A percentile compares a stretch with the other conserved stretches of the same genome.
These are phyloP conservation scores for Brachyrhaphis roseni DNA, from an alignment of 2,797 vertebrate genomes.

Conservation along the genomic window DNA sequence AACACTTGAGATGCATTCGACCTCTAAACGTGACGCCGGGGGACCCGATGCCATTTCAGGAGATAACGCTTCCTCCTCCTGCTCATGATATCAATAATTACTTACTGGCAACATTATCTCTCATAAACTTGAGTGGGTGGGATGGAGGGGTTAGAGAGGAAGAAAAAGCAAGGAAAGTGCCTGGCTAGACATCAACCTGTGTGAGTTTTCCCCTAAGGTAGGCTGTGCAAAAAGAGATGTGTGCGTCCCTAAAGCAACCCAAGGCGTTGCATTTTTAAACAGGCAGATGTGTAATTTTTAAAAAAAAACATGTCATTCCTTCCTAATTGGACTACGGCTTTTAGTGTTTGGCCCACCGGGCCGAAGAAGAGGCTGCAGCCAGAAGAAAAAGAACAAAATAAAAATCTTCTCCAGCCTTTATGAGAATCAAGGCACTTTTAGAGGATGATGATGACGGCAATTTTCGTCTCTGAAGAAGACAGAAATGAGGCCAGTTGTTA, in stretches of 20 bases:
- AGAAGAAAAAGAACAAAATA: background rate
- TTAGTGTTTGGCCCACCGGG: background rate
- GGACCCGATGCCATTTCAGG: constrained; percentile 29
- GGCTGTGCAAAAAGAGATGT: background rate
- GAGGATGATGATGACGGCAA: background rate
- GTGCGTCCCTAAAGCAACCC: background rate
- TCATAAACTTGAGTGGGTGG: background rate
- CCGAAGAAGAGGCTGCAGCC: background rate
- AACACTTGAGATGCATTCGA: constrained; percentile 17
- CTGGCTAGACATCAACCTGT: background rate
- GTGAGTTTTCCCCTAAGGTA: background rate
- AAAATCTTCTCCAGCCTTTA: constrained; percentile 3
- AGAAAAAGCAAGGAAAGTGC: background rate
- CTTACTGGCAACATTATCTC: constrained; percentile 15
- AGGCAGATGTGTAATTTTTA: constrained; percentile 1
- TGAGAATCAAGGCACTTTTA: background rate
- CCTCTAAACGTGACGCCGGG: constrained; percentile 14
- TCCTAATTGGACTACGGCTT: constrained; percentile 8
- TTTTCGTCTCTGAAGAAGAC: background rate
- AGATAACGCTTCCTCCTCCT: constrained; percentile 23
- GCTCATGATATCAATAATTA: constrained; percentile 41
- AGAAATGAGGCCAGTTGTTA: background rate
- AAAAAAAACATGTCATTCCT: constrained; percentile 8
- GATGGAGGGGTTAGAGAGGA: no score
- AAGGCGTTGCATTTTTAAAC: constrained; percentile 7